Percentiles rank a stretch among this genome's conserved stretches.
These are phyloP conservation scores for Odobenus rosmarus DNA, from an alignment of 2,113 vertebrate species.

Conservation along the genomic window DNA sequence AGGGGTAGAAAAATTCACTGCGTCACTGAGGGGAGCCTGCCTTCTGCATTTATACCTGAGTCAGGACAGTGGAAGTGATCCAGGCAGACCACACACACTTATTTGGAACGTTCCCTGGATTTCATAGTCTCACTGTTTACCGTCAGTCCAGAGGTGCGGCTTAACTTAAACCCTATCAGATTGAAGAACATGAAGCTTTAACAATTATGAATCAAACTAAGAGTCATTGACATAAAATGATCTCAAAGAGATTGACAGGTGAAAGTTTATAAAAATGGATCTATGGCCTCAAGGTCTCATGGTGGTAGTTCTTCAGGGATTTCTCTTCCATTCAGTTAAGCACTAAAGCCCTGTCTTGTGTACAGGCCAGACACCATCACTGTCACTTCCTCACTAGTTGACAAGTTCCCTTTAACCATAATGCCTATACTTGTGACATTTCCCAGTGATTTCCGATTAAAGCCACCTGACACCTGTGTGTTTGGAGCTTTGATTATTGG, in stretches of 20 bases:
- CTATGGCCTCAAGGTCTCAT: not conserved
- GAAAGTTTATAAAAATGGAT: not conserved
- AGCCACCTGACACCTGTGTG: slow-evolving; percentile 50
- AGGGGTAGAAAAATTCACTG: not conserved
- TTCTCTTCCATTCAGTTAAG: not conserved
- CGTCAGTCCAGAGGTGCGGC: not conserved
- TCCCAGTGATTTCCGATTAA: slow-evolving; percentile 57
- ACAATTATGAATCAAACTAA: slow-evolving; percentile 49
- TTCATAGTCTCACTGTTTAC: slow-evolving; percentile 1
- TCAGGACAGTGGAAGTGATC: not conserved
- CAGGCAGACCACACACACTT: not conserved
- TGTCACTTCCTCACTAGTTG: not conserved
- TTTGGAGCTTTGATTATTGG: slow-evolving; percentile 52
- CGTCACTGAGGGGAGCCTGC: not conserved
- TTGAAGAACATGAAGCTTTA: slow-evolving; percentile 40
- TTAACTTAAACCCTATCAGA: not conserved
- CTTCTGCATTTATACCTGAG: not conserved
- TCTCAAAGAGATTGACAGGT: not conserved
- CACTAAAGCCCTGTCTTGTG: not conserved
- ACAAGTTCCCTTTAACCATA: slow-evolving; percentile 64
- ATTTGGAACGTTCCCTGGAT: not conserved
- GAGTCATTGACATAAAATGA: not conserved
- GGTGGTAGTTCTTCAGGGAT: not conserved
- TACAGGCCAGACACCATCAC: slow-evolving; percentile 10
- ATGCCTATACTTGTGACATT: slow-evolving; percentile 44